Evolutionary conservation across 2,797 vertebrate genomes (phyloP).

Genomic region (Crocidura indochinensis): DNA sequence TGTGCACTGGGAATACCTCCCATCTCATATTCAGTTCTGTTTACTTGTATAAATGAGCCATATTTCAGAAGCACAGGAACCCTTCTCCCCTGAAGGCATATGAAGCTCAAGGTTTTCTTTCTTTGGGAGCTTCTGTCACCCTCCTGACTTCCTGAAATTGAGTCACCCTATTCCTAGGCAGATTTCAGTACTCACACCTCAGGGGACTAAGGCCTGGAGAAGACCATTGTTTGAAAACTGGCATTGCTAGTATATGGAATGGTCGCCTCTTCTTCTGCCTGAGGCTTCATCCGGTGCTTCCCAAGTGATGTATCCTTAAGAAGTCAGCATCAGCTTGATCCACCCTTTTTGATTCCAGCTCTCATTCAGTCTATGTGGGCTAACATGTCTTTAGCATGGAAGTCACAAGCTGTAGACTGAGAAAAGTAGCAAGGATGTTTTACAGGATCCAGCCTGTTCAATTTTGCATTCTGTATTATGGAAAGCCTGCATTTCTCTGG

Average conservation of each 20-base stretch:
- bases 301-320: neutral
- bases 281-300: neutral
- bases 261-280: neutral
- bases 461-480: neutral
- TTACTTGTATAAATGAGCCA: conserved; percentile 71
- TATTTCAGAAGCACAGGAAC: conserved; percentile 37
- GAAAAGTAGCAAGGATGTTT: neutral
- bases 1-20: conserved; percentile 42
- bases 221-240: neutral
- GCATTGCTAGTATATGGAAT: neutral
- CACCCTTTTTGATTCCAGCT: neutral
- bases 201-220: neutral
- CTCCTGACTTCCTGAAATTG: neutral
- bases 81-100: neutral
- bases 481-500: conserved; percentile 4
- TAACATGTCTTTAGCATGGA: neutral
- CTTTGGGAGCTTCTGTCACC: neutral
- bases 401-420: neutral
- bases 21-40: conserved; percentile 58
- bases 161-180: neutral
- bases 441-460: neutral
- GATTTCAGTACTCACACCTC: neutral
- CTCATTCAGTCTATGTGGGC: too few relatives aligned
- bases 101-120: neutral
- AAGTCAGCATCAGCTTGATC: neutral